Evolutionary conservation across 1,140 invertebrate species (phyloP), one percentile per base, ranked within the genome.

Genomic region (Drosophila oshimai): DNA sequence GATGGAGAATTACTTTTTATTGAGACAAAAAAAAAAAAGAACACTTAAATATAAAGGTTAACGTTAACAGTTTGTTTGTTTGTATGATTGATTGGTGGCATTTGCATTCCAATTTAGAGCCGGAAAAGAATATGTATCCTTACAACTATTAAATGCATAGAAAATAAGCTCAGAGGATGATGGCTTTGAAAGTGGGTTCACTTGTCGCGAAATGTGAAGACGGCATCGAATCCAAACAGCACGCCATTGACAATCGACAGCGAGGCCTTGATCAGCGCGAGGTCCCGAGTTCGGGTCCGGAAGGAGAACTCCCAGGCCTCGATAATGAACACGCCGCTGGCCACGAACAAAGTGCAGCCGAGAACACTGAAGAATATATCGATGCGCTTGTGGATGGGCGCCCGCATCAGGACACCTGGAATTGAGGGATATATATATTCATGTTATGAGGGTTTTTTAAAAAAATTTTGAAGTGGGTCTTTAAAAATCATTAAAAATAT

Each of bases 331-430:
- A 94, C 93, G 15, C 95, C 95, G 15, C 93, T 93, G 4, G 94
- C 92, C 15, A 96, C 92, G 86, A 96, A 96, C 0, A 96, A 78
- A 0, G 92, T 93, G 33, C 94, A 94, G 17, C 95, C 95, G 13
- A 95, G 90, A 42, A 96, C 84, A 20, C 94, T 94, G 90, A 94
- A 96, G 91, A 95, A 96, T 36, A 96, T 93, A 47, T 96, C 95
- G 39, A 95, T 93, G 58, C 93, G 92, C 86, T 93, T 93, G 88
- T 93, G 93, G n/a, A 94, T 93, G 1, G 93, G 93, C 2, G 93
- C 93, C 65, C 93, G 93, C 92, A 94, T 93, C 12, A 94, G 29
- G 58, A 94, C 93, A 33, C 94, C 94, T 87, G 91, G 80, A 12
- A 41, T 12, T n/a, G 0, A 31, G 0, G 2, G 4, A 39, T 20